Evolutionary conservation across 2,797 vertebrate genomes (phyloP).

Genomic region (Euphonia xanthogaster): DNA sequence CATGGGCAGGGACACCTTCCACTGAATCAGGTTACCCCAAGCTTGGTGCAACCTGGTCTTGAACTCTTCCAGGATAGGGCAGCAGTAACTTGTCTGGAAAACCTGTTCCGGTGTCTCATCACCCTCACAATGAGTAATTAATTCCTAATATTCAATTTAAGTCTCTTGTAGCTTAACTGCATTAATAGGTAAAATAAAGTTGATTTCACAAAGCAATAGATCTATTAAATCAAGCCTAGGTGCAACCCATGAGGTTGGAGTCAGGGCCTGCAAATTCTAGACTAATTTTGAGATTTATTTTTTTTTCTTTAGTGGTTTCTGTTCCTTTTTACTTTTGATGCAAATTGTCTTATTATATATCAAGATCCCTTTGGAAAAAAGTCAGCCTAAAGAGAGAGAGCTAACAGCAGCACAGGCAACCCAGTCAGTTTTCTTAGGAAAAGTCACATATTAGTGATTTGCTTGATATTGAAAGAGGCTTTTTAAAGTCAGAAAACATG

Average conservation of each 20-base stretch:
- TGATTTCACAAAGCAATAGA: background rate
- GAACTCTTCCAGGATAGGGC: background rate
- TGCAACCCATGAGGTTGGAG: background rate
- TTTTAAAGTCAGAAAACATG: background rate
- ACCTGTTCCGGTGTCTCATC: background rate
- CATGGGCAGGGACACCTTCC: background rate
- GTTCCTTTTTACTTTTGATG: background rate
- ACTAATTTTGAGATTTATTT: background rate
- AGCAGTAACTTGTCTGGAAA: background rate
- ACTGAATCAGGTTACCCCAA: background rate
- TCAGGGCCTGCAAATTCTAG: background rate
- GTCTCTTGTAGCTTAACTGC: background rate
- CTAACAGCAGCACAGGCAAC: background rate
- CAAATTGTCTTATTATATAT: background rate
- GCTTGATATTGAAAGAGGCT: background rate
- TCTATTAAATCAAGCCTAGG: background rate
- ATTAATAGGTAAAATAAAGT: background rate
- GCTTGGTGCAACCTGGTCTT: accelerated
- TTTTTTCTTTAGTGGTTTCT: background rate
- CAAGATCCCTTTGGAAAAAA: background rate
- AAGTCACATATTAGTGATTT: background rate
- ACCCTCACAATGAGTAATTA: background rate
- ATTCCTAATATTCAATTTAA: background rate
- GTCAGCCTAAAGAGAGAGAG: accelerated
- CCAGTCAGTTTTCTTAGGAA: background rate